Evolutionary conservation across 37 sponge, comb jelly and placozoan genomes (phyloP), one percentile per base, ranked within the genome.

Genomic region (Lycopodina hypogea): DNA sequence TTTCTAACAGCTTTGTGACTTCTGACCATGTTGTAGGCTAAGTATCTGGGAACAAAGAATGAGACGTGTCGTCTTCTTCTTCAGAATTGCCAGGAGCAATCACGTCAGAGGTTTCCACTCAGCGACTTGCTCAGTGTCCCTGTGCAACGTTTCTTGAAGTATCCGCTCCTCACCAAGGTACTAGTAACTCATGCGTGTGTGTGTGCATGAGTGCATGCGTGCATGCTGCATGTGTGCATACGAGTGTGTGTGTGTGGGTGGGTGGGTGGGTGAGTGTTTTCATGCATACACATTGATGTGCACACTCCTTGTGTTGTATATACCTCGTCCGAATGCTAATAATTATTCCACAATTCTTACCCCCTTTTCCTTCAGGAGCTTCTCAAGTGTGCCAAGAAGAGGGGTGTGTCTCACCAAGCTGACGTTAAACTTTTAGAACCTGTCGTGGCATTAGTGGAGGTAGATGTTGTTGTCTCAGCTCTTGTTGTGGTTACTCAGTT

Each of bases 111-210:
- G 33, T 95, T 95, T 52, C 83, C 89, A 7, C 82, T 95, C 62
- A 88, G 72, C 63, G 95, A 95, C 30, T 81, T 95, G 29, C 86
- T 95, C 18, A 84, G 80, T 40, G 86, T 95, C n/a, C 95, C 95
- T 3, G 85, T 95, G 41, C 95, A 95, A 57, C 58, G 95, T 45
- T 67, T 90, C 23, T 78, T 95, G 40, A 91, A 91, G 42, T 95
- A 95, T 56, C 95, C 95, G 9, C 77, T 95, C 14, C 69, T 94
- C 0, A 40, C 91, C 0, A 85, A 78, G 59, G 93, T 90, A 37
- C 42, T 62, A 0, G 37, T 3, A 11, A 21, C 37, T 35, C 28
- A 28, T 7, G n/a, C n/a, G n/a, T n/a, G n/a, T n/a, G n/a, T n/a
- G n/a, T n/a, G n/a, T n/a, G n/a, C n/a, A n/a, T n/a, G n/a, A n/a